Evolutionary conservation across 2,113 vertebrate species (phyloP).

Genomic region (Pelmatolapia mariae): DNA sequence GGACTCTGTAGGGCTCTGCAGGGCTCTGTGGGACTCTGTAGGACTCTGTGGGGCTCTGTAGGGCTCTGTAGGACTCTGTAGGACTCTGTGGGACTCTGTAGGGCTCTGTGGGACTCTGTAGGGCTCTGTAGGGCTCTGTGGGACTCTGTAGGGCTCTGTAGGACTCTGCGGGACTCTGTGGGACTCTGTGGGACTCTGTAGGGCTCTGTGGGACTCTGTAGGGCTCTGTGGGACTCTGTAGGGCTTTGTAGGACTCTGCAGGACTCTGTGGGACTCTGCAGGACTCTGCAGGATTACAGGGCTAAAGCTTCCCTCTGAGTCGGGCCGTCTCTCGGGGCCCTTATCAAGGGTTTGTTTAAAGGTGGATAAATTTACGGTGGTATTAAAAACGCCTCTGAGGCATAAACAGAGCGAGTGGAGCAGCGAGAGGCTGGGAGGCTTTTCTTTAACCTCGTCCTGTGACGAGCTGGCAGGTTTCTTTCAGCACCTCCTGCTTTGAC

Average conservation of each 20-base stretch:
- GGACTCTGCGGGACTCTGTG: too few relatives aligned
- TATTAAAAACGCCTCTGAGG: not conserved
- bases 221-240: rapidly evolving
- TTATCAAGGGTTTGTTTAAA: not conserved
- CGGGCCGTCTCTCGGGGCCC: not conserved
- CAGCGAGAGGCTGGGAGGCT: not conserved
- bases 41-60: rapidly evolving
- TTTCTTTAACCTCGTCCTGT: not conserved
- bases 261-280: too few relatives aligned
- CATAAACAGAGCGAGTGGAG: not conserved
- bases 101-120: rapidly evolving
- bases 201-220: rapidly evolving
- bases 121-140: rapidly evolving
- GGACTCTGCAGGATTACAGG: not conserved
- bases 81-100: rapidly evolving
- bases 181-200: rapidly evolving
- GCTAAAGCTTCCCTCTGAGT: not conserved
- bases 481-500: not conserved
- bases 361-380: not conserved
- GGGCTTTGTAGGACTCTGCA: too few relatives aligned
- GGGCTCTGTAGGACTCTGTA: rapidly evolving
- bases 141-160: too few relatives aligned
- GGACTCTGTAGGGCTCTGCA: too few relatives aligned
- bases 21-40: rapidly evolving
- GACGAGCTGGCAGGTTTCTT: not conserved